A percentile compares a stretch with the other conserved stretches of the same genome.
These are phyloP conservation scores for Odontomyia ornata DNA, from an alignment of 2,888 invertebrate species.

Conservation along the genomic window DNA sequence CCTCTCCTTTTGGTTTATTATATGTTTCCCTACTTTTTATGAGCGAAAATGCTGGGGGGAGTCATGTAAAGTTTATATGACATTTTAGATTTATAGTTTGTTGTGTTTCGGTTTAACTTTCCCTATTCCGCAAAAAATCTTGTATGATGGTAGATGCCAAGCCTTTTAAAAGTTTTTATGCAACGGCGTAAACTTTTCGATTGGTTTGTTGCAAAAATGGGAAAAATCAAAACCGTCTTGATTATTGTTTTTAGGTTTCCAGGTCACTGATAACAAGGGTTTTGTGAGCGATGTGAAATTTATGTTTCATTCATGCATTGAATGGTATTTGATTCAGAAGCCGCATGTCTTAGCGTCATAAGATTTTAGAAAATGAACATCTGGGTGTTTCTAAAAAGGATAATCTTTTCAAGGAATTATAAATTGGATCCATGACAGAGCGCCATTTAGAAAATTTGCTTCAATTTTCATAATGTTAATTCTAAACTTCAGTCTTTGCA, in stretches of 20 bases:
- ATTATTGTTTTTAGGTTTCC: conserved; percentile 3
- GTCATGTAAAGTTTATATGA: conserved; percentile 49
- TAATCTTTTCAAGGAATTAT: too few relatives aligned
- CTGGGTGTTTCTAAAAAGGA: too few relatives aligned
- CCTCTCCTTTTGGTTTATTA: not conserved
- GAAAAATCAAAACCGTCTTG: not conserved
- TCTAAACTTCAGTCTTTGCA: too few relatives aligned
- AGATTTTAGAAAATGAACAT: too few relatives aligned
- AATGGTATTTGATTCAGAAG: too few relatives aligned
- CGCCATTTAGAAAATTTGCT: too few relatives aligned
- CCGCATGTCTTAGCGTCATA: too few relatives aligned
- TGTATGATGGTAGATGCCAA: not conserved
- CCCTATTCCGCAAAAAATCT: conserved; percentile 14
- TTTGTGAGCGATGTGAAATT: too few relatives aligned
- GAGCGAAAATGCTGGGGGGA: conserved; percentile 19
- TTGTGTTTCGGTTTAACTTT: conserved; percentile 36
- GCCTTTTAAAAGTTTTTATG: conserved; percentile 19
- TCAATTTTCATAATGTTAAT: too few relatives aligned
- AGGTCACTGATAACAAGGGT: not conserved
- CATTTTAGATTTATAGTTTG: conserved; percentile 49
- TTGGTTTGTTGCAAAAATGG: conserved; percentile 1
- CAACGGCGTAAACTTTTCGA: conserved; percentile 21
- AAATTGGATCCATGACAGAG: too few relatives aligned
- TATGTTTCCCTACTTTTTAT: conserved; percentile 30
- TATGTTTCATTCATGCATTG: too few relatives aligned